phyloP scores from a whole-genome alignment of 2,888 invertebrate genomes.

The Tenthredo amoena region DNA sequence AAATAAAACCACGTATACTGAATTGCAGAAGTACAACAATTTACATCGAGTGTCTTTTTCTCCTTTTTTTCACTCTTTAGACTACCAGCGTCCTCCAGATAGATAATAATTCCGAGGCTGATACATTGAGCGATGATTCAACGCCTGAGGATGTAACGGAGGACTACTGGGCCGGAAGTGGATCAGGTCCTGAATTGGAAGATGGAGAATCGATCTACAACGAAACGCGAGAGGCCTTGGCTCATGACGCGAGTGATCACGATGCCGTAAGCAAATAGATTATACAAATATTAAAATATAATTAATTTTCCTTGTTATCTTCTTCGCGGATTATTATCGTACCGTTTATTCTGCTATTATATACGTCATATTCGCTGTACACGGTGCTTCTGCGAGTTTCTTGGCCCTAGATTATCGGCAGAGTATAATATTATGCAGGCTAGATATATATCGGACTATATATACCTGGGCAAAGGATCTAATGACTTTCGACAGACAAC shows the following conservation, averaged over 20 bases:
- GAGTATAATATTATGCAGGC: not conserved
- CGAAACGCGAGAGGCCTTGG: conserved; percentile 86
- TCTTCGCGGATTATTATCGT: not conserved
- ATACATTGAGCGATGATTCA: conserved; percentile 67
- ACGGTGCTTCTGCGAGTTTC: not conserved
- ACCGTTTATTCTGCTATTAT: not conserved
- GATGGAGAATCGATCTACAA: conserved; percentile 77
- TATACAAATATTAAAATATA: not conserved
- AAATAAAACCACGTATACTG: too few species aligned
- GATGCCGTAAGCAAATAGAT: conserved; percentile 84
- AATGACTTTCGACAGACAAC: conserved; percentile 70
- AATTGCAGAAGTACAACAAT: not conserved
- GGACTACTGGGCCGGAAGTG: conserved; percentile 76
- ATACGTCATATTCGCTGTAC: not conserved
- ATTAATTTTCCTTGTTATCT: too few species aligned
- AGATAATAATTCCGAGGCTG: conserved; percentile 68
- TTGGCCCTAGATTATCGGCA: not conserved
- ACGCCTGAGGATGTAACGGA: conserved; percentile 72
- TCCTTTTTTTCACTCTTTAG: conserved; percentile 55
- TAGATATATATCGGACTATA: too few species aligned
- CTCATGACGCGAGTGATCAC: conserved; percentile 88
- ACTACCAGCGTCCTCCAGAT: conserved; percentile 59
- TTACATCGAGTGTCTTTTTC: not conserved
- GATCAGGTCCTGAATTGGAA: conserved; percentile 74
- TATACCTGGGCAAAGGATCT: conserved; percentile 58